Percentiles rank a stretch among this genome's conserved stretches.
Conservation (phyloP, 2,797 vertebrate species). For the Channa striata region DNA sequence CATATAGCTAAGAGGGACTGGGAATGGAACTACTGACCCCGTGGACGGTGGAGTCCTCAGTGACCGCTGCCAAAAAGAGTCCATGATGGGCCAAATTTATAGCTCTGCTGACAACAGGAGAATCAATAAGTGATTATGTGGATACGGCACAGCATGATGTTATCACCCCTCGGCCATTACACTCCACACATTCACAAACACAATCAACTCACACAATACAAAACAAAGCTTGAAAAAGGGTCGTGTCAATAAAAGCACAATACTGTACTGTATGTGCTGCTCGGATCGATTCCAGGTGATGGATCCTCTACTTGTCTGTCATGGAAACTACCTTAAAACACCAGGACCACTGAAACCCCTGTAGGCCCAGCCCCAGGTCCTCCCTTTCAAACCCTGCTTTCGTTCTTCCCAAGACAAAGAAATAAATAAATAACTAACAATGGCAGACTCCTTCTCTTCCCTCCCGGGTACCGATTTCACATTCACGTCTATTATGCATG, state of each 20-base stretch:
- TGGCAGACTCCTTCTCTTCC: conserved; percentile 39
- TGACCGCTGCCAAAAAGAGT: conserved; percentile 42
- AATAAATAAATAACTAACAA: conserved; percentile 40
- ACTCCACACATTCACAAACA: conserved; percentile 38
- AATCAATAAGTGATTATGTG: conserved; percentile 75
- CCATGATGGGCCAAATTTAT: conserved; percentile 59
- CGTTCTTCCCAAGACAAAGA: conserved; percentile 1
- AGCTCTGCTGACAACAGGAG: conserved; percentile 65
- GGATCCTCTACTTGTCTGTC: conserved; percentile 47
- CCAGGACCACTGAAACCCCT: conserved; percentile 22
- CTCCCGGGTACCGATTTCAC: conserved; percentile 63
- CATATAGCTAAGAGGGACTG: too few species aligned
- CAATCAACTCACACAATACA: conserved; percentile 34
- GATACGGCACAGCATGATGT: conserved; percentile 57
- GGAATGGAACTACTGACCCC: too few species aligned
- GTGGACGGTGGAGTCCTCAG: conserved; percentile 29
- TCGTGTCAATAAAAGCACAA: conserved; percentile 43
- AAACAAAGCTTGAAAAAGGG: not conserved
- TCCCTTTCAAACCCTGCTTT: conserved; percentile 37
- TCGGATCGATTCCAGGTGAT: conserved; percentile 53
- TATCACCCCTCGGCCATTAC: conserved; percentile 60
- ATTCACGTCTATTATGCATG: conserved; percentile 75
- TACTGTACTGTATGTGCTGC: conserved; percentile 20
- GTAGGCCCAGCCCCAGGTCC: conserved; percentile 25
- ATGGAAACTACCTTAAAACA: conserved; percentile 38